phyloP scores from a whole-genome alignment of 2,113 vertebrate genomes.

The Apeltes quadracus region DNA sequence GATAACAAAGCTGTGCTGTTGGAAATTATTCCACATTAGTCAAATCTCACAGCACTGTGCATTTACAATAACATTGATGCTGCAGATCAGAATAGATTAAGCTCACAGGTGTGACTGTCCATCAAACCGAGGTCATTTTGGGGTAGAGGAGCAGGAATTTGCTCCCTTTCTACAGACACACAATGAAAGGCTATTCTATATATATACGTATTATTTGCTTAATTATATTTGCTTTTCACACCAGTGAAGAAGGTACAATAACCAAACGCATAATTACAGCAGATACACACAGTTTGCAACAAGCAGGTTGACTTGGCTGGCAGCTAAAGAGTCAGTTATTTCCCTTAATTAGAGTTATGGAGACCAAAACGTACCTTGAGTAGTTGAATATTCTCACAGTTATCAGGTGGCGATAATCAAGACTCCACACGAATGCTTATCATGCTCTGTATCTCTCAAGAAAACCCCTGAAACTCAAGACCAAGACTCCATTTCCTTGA shows the following conservation, averaged over 20 bases:
- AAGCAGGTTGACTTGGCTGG: background rate
- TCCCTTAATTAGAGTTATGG: background rate
- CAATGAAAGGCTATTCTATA: background rate
- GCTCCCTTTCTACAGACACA: background rate
- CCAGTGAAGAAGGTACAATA: background rate
- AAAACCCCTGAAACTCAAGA: no score
- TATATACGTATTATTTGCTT: background rate
- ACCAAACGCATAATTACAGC: background rate
- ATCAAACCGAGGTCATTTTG: slow-evolving; percentile 11
- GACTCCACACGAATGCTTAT: background rate
- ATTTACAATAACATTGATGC: background rate
- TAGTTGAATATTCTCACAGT: background rate
- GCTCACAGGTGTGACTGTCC: slow-evolving; percentile 33
- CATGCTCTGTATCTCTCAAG: background rate
- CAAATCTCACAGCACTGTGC: background rate
- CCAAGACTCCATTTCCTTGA: no score
- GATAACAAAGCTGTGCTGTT: background rate
- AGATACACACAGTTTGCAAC: background rate
- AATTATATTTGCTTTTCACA: background rate
- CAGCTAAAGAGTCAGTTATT: background rate
- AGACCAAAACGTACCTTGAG: background rate
- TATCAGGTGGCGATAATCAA: background rate
- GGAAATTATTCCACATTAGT: background rate
- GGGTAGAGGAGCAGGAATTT: background rate
- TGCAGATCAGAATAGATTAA: background rate